Base-by-base conservation (phyloP, 1,140 invertebrate genomes). In the Lepidotrigona ventralis region DNA sequence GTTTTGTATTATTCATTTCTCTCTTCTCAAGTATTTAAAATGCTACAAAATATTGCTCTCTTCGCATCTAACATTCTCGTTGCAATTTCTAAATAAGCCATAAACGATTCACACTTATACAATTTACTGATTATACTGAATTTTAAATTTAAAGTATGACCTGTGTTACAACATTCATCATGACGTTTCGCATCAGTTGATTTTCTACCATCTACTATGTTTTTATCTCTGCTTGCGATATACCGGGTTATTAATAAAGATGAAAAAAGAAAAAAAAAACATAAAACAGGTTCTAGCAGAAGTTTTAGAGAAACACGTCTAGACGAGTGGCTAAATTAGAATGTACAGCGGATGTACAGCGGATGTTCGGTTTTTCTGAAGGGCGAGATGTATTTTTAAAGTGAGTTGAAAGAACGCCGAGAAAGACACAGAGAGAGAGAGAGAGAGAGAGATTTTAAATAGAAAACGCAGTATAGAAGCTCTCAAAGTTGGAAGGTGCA, bases 321-420 rank as follows among this genome's bases (percentile, higher is more conserved):
- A 23, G 39, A 71, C n/a, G 23, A 51, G 15, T 53, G 69, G 12
- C n/a, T 51, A 26, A 70, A 51, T 51, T 19, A 17, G 39, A n/a
- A n/a, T 15, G 11, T n/a, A n/a, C n/a, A n/a, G 39, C 29, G 39
- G 39, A 46, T 51, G 70, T 53, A 51, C 39, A 8, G 6, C 39
- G 8, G 39, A 46, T 12, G 46, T 4, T 46, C 17, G n/a, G 26
- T 8, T 72, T 72, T 29, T 8, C 15, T 3, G 46, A 72, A 53
- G 46, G 70, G n/a, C 21, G 46, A 54, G 9, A 26, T 8, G 39
- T 72, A 72, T 54, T 72, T 72, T 72, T 72, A 72, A 72, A 72
- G 29, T 51, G 14, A 17, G 19, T 9, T 4, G 14, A 21, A 29
- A 72, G 26, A 19, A 54, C 11, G 12, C 17, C 3, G 46, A 29